phyloP scores from a whole-genome alignment of 2,888 invertebrate species.

The Drosophila neonasuta region DNA sequence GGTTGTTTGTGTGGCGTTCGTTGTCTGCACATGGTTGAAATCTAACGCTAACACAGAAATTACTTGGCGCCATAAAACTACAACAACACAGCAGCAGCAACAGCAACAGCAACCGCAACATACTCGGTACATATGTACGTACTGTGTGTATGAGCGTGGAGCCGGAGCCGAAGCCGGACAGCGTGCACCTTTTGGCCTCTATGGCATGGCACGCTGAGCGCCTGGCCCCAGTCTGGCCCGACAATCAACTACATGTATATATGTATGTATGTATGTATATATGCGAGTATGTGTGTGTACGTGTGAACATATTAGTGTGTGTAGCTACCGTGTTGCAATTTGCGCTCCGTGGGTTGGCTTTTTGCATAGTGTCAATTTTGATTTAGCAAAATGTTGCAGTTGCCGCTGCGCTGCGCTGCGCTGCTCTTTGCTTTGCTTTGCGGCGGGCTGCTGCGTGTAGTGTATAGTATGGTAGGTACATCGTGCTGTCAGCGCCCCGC shows the following conservation, averaged over 20 bases:
- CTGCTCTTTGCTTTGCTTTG: constrained; percentile 25
- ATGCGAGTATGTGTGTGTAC: constrained; percentile 16
- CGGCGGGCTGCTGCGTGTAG: constrained; percentile 2
- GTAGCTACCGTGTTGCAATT: constrained; percentile 67
- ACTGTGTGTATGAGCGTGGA: constrained; percentile 36
- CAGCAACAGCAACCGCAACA: constrained; percentile 21
- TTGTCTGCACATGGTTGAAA: constrained; percentile 70
- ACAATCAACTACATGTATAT: constrained; percentile 36
- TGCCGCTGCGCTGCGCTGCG: constrained; percentile 33
- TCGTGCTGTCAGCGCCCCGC: constrained; percentile 63
- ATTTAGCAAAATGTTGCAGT: constrained; percentile 70
- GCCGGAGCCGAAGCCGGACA: constrained; percentile 33
- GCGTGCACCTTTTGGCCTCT: constrained; percentile 73
- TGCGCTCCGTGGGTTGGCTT: constrained; percentile 68
- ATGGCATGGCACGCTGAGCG: constrained; percentile 70
- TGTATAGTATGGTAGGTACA: constrained; percentile 17
- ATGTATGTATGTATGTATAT: constrained; percentile 5
- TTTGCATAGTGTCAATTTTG: constrained; percentile 76
- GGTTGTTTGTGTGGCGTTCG: constrained; percentile 51
- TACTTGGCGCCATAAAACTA: constrained; percentile 67
- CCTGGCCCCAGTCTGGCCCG: constrained; percentile 69
- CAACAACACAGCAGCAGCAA: constrained; percentile 34
- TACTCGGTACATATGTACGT: constrained; percentile 5
- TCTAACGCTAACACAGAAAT: constrained; percentile 68
- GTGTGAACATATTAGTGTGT: constrained; percentile 26